A percentile compares a stretch with the other conserved stretches of the same genome.
Conservation (phyloP, 2,113 vertebrate genomes). For the Microcebus jonahi region DNA sequence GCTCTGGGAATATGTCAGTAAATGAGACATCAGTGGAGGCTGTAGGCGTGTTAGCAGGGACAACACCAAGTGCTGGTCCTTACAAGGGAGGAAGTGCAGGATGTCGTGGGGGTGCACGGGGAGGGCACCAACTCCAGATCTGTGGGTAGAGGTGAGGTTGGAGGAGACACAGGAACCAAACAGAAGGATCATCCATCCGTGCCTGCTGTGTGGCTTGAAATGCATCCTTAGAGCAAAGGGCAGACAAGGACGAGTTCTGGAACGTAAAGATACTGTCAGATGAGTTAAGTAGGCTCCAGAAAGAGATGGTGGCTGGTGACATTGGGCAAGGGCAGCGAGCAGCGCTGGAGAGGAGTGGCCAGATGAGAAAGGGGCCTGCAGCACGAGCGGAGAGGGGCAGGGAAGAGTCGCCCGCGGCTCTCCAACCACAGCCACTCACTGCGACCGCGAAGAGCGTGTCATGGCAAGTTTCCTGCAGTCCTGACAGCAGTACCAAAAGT, state of each 20-base stretch:
- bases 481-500: not conserved
- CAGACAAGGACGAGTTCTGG: not conserved
- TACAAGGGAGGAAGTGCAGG: not conserved
- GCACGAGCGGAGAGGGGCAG: not conserved
- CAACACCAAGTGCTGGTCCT: not conserved
- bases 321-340: not conserved
- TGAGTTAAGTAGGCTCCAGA: not conserved
- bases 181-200: not conserved
- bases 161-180: not conserved
- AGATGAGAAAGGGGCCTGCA: not conserved
- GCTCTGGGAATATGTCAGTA: not conserved
- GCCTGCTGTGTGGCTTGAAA: not conserved
- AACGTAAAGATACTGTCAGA: not conserved
- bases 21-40: not conserved
- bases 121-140: rapidly evolving
- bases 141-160: not conserved
- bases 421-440: not conserved
- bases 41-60: not conserved
- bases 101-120: rapidly evolving
- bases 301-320: no score
- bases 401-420: not conserved
- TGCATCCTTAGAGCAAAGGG: not conserved
- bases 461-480: not conserved
- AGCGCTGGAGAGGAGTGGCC: no score
- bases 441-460: not conserved